Conservation (phyloP, 2,888 invertebrate genomes). For the Drosophila merina region DNA sequence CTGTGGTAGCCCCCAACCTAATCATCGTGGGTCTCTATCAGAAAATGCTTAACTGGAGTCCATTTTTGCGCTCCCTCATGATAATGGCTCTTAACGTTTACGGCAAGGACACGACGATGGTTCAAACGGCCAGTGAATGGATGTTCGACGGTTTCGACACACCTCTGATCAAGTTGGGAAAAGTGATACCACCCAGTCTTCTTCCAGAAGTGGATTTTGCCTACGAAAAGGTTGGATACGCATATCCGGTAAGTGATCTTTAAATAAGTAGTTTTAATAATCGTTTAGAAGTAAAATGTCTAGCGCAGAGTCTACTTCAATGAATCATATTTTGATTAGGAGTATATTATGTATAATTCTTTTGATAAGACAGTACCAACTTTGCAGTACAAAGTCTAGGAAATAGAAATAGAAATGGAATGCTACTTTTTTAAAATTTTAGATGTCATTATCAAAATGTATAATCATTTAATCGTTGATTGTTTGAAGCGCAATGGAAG, state of each 20-base stretch:
- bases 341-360: not conserved
- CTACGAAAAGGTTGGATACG: conserved; percentile 93
- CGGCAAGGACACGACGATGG: conserved; percentile 85
- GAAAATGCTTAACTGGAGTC: conserved; percentile 59
- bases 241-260: conserved; percentile 87
- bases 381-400: not conserved
- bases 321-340: not conserved
- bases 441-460: not conserved
- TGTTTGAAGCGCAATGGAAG: conserved; percentile 90
- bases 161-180: conserved; percentile 85
- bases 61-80: conserved; percentile 79
- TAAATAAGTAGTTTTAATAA: too few species aligned
- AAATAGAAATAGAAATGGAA: not conserved
- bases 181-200: conserved; percentile 85
- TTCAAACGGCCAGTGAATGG: conserved; percentile 87
- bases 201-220: conserved; percentile 85
- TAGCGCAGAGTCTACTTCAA: not conserved
- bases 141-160: conserved; percentile 93
- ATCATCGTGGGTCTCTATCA: conserved; percentile 64
- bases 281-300: too few species aligned
- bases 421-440: not conserved
- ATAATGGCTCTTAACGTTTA: conserved; percentile 86
- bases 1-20: conserved; percentile 64
- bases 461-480: not conserved
- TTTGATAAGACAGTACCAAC: not conserved